Base-by-base conservation (phyloP, 2,888 invertebrate genomes). In the Macrophya annulata region DNA sequence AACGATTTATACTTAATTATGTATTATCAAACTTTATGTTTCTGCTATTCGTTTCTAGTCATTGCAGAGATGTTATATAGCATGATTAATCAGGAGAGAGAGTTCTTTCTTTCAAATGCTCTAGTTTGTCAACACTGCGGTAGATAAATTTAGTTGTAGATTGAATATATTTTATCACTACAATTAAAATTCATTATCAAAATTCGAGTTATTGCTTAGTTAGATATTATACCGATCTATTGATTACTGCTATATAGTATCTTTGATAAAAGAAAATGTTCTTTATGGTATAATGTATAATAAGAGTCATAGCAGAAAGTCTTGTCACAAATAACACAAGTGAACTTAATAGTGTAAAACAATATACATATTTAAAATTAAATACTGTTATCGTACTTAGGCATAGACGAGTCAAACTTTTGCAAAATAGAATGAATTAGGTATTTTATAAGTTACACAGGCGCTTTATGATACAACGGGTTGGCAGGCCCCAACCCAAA, bases 41-140 rank as follows among this genome's bases (percentile, higher is more conserved):
- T 71, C 82, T 71, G 71, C 51, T 68, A 68, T 85, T 48, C 45
- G 85, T 85, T 85, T 86, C 86, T 88, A 88, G 88, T 88, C 87
- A 87, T 85, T 84, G 76, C 85, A 65, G 72, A 85, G 55, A 85
- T 85, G 43, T 40, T 68, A 77, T 31, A 81, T 55, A 81, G 59
- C 31, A 21, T 37, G 77, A 55, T 55, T 40, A 77, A 51, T 51
- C 31, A n/a, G n/a, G 31, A 12, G 55, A 31, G 25, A 77, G 15
- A 51, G 17, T 51, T 55, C 31, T 37, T 31, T 31, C 1, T 71
- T 40, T 31, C 31, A 31, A 68, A 68, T 74, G n/a, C 40, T 40
- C 9, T 8, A 43, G 77, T 62, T 43, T 25, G 59, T 81, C 43
- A 76, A 81, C 31, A 74, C 84, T 77, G 68, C 37, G 59, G 86